Conservation (phyloP, 2,797 vertebrate genomes). For the Parauchenoglanis punctatus region DNA sequence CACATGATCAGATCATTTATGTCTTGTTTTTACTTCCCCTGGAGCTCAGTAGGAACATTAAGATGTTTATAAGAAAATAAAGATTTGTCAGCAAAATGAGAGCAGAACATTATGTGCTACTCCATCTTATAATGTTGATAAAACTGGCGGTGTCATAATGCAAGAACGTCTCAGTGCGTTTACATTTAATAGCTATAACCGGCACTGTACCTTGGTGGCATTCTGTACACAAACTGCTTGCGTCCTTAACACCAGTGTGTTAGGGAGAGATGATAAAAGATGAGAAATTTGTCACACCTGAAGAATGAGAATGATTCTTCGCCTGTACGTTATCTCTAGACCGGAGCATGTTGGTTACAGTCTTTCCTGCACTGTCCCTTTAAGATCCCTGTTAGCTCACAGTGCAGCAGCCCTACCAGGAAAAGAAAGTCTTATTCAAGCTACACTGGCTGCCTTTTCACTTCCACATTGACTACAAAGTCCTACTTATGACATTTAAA, state of each 20-base stretch:
- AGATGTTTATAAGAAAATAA: background rate
- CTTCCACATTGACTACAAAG: background rate
- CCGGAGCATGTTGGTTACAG: background rate
- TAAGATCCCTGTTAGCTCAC: background rate
- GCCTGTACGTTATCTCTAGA: background rate
- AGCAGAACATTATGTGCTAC: background rate
- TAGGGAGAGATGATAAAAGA: background rate
- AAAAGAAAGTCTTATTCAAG: background rate
- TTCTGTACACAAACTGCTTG: background rate
- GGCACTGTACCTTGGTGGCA: background rate
- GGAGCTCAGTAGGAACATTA: background rate
- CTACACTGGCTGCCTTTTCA: background rate
- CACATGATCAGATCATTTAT: background rate
- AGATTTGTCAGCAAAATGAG: background rate
- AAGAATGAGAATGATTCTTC: background rate
- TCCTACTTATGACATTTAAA: slow-evolving; percentile 7
- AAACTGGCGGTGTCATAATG: background rate
- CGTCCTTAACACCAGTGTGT: background rate
- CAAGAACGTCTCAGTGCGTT: background rate
- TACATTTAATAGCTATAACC: background rate
- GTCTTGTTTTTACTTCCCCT: background rate
- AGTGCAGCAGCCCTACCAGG: background rate
- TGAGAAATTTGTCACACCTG: background rate
- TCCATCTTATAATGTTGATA: background rate
- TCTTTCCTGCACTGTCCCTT: background rate